phyloP scores from a whole-genome alignment of 37 sponge, comb jelly and placozoan species.

The Beroe ovata region DNA sequence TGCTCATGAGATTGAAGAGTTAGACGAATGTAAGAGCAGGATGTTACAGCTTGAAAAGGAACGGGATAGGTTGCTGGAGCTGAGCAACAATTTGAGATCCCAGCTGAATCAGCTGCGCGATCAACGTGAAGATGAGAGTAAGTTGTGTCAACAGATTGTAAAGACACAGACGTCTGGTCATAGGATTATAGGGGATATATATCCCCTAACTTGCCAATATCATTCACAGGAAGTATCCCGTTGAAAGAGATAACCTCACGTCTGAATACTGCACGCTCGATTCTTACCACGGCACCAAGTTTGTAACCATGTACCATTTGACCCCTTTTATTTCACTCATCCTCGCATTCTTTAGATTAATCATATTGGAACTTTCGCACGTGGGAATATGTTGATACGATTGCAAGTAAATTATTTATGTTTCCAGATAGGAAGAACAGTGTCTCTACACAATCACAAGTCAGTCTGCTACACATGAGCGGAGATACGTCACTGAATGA shows the following conservation, averaged over 20 bases:
- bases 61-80: conserved; percentile 46
- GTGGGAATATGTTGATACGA: too few relatives aligned
- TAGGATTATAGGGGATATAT: too few relatives aligned
- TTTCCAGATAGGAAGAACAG: neutral
- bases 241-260: conserved; percentile 23
- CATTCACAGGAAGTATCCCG: conserved; percentile 23
- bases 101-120: neutral
- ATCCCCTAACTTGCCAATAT: too few relatives aligned
- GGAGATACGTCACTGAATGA: conserved; percentile 62
- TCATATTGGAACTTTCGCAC: too few relatives aligned
- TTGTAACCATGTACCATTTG: too few relatives aligned
- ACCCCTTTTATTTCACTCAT: too few relatives aligned
- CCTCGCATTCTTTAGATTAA: too few relatives aligned
- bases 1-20: neutral
- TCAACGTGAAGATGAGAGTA: neutral
- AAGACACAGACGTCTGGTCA: too few relatives aligned
- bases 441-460: neutral
- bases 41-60: conserved; percentile 28
- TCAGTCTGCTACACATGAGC: conserved; percentile 54
- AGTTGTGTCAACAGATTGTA: too few relatives aligned
- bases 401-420: too few relatives aligned
- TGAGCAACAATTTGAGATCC: conserved; percentile 26
- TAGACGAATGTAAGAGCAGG: neutral
- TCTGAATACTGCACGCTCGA: conserved; percentile 3
- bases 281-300: neutral